Evolutionary conservation across 1,140 invertebrate genomes (phyloP).

Genomic region (Radopholus similis): DNA sequence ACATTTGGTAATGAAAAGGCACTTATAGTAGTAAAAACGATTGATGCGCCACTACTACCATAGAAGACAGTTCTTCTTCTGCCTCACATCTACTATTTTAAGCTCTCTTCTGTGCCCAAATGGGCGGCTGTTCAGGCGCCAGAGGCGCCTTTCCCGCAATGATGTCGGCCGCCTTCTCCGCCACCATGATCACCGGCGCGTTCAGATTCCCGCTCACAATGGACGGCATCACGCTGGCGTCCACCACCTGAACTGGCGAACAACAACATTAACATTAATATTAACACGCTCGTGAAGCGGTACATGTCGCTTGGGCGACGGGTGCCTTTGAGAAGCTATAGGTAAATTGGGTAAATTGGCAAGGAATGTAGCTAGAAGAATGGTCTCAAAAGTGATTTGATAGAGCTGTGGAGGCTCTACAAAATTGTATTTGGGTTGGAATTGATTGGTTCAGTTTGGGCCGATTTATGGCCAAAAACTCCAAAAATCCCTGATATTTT

Average conservation of each 20-base stretch:
- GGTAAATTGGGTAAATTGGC: too few relatives aligned
- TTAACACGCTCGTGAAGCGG: too few relatives aligned
- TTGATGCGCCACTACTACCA: neutral
- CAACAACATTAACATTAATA: too few relatives aligned
- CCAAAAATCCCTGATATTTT: neutral
- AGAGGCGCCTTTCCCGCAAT: constrained; percentile 57
- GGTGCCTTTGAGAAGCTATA: too few relatives aligned
- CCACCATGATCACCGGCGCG: constrained; percentile 65
- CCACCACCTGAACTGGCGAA: constrained; percentile 61
- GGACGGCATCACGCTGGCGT: constrained; percentile 66
- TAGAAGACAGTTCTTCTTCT: neutral
- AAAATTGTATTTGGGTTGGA: too few relatives aligned
- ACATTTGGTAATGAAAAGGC: neutral
- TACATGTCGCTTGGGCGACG: too few relatives aligned
- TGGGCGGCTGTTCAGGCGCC: constrained; percentile 36
- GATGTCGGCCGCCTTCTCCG: constrained; percentile 65
- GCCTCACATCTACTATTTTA: too few relatives aligned
- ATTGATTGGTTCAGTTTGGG: too few relatives aligned
- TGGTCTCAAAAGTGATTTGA: too few relatives aligned
- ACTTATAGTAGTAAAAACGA: neutral
- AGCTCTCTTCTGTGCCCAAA: constrained; percentile 48
- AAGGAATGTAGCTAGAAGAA: constrained; percentile 3
- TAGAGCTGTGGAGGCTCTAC: too few relatives aligned
- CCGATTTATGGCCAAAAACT: too few relatives aligned
- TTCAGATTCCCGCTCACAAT: constrained; percentile 66